Evolutionary conservation across 2,113 vertebrate species (phyloP).

Genomic region (Odobenus rosmarus): DNA sequence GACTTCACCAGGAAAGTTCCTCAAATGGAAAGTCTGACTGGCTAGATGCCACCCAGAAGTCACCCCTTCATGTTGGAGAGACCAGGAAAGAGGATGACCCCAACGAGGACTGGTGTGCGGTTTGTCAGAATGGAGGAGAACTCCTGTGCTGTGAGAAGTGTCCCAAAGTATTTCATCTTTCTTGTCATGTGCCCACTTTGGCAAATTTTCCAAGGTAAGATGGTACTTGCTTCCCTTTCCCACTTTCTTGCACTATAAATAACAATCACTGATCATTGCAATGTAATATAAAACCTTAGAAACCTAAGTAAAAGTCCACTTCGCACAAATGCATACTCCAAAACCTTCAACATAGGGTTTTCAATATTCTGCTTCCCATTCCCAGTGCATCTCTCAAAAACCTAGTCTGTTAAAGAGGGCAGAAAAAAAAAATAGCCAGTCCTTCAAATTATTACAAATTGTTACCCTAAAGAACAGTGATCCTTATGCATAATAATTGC

Average conservation of each 20-base stretch:
- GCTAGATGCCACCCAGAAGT: constrained; percentile 78
- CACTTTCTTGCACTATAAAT: background rate
- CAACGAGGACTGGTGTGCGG: constrained; percentile 92
- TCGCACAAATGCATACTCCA: background rate
- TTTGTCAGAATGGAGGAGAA: constrained; percentile 91
- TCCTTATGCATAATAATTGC: background rate
- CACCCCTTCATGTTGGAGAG: constrained; percentile 77
- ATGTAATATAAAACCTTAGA: background rate
- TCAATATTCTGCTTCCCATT: background rate
- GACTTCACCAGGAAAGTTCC: constrained; percentile 76
- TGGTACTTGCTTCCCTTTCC: background rate
- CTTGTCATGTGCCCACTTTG: constrained; percentile 89
- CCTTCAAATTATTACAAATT: background rate
- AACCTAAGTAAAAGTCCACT: background rate
- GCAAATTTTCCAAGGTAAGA: constrained; percentile 89
- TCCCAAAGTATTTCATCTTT: constrained; percentile 91
- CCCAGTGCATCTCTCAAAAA: background rate
- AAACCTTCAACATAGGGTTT: background rate
- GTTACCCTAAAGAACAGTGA: background rate
- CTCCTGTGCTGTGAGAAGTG: constrained; percentile 91
- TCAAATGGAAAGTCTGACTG: constrained; percentile 82
- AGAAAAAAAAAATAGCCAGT: background rate
- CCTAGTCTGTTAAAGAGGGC: background rate
- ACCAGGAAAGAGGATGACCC: constrained; percentile 90
- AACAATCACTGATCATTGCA: background rate